Percentiles rank a stretch among this genome's conserved stretches.
phyloP scores from a whole-genome alignment of 2,113 vertebrate genomes.

The Noturus placidus region DNA sequence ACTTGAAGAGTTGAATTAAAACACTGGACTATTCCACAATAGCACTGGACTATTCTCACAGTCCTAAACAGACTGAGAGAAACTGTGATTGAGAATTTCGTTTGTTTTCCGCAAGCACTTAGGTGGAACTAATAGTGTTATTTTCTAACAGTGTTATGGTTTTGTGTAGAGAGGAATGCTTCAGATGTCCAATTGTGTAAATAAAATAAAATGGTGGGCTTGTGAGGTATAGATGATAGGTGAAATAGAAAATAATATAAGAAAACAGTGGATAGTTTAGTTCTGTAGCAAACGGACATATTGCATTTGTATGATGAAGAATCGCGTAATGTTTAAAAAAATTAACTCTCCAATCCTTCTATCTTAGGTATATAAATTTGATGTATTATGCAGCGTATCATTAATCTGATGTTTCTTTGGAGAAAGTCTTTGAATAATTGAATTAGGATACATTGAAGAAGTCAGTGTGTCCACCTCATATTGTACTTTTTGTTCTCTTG shows the following conservation, averaged over 20 bases:
- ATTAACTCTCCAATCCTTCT: not conserved
- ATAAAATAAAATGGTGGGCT: not conserved
- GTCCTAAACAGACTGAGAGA: not conserved
- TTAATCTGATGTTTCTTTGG: not conserved
- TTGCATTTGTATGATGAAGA: not conserved
- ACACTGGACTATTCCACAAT: not conserved
- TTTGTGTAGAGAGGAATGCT: not conserved
- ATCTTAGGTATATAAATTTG: not conserved
- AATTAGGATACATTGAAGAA: not conserved
- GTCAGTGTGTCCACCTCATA: not conserved
- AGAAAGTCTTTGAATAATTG: not conserved
- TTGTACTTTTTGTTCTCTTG: not conserved
- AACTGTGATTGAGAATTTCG: slow-evolving; percentile 1
- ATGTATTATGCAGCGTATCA: not conserved
- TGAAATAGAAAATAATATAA: not conserved
- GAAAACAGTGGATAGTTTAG: not conserved
- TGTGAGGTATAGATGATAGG: not conserved
- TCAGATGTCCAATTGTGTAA: not conserved
- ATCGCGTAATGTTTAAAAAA: not conserved
- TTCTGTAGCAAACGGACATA: not conserved
- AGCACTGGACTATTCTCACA: too few species aligned
- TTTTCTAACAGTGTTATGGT: not conserved
- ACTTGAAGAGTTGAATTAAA: not conserved
- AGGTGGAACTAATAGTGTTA: slow-evolving; percentile 12
- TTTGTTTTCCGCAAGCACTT: not conserved